Evolutionary conservation across 2,113 vertebrate genomes (phyloP).

Genomic region (Edolisoma coerulescens): DNA sequence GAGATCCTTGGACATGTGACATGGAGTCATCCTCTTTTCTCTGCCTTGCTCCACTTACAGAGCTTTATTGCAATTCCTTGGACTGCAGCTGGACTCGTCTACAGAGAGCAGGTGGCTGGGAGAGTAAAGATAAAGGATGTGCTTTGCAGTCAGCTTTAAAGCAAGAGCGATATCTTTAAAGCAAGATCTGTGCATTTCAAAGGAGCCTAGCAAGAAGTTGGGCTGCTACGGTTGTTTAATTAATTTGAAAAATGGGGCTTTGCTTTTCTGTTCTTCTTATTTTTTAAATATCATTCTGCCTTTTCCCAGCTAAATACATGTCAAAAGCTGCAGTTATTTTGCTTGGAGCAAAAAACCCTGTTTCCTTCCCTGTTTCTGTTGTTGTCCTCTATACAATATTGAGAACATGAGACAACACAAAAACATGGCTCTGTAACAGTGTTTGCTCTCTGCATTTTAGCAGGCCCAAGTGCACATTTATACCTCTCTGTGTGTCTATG

Average conservation of each 20-base stretch:
- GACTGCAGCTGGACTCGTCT: not conserved
- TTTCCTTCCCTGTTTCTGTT: not conserved
- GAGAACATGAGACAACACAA: not conserved
- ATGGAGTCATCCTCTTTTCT: not conserved
- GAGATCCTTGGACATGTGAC: not conserved
- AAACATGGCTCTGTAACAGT: not conserved
- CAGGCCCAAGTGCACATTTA: not conserved
- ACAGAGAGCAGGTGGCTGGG: not conserved
- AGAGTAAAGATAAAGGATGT: not conserved
- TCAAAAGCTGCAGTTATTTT: not conserved
- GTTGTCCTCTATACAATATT: not conserved
- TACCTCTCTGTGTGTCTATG: rapidly evolving
- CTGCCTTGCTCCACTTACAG: not conserved
- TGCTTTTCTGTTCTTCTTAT: not conserved
- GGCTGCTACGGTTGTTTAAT: not conserved
- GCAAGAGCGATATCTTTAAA: not conserved
- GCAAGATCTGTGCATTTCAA: not conserved
- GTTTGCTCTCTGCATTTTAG: not conserved
- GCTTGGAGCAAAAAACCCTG: not conserved
- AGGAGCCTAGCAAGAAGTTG: not conserved
- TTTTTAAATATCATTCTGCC: not conserved
- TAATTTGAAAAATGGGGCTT: not conserved
- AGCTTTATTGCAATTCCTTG: not conserved
- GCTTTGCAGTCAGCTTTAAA: not conserved
- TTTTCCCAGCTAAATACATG: not conserved